Evolutionary conservation across 2,797 vertebrate species (phyloP).

Genomic region (Micromesistius poutassou): DNA sequence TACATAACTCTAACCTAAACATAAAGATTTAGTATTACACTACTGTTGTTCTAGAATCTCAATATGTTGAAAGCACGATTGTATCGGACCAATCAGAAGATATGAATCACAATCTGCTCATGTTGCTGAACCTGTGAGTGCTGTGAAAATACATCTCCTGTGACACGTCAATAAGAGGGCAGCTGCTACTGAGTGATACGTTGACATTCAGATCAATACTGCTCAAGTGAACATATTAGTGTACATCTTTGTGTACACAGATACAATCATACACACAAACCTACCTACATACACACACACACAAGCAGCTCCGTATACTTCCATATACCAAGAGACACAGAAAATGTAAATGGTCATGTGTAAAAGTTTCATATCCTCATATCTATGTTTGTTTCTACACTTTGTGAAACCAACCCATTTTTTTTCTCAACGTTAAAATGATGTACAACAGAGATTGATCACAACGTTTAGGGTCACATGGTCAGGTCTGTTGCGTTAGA

Average conservation of each 20-base stretch:
- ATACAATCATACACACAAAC: conserved; percentile 13
- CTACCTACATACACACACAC: conserved; percentile 12
- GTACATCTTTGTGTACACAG: neutral
- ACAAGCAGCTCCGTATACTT: neutral
- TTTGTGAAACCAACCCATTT: neutral
- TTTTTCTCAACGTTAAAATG: too few relatives aligned
- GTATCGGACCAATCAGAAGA: neutral
- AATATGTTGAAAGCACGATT: neutral
- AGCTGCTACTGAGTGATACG: neutral
- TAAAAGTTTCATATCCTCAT: neutral
- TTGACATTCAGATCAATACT: neutral
- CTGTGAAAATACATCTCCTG: neutral
- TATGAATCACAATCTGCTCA: neutral
- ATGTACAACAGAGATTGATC: too few relatives aligned
- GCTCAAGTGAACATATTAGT: conserved; percentile 23
- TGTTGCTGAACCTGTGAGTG: neutral
- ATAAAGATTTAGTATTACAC: too few relatives aligned
- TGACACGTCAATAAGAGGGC: neutral
- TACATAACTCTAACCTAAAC: too few relatives aligned
- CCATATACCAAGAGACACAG: neutral
- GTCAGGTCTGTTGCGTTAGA: neutral
- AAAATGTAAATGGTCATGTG: neutral
- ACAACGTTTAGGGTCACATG: too few relatives aligned
- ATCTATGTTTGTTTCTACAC: neutral
- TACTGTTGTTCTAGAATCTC: neutral